Evolutionary conservation across 1,140 invertebrate species (phyloP), one percentile per base, ranked within the genome.

Genomic region (Drosophila lacteicornis): DNA sequence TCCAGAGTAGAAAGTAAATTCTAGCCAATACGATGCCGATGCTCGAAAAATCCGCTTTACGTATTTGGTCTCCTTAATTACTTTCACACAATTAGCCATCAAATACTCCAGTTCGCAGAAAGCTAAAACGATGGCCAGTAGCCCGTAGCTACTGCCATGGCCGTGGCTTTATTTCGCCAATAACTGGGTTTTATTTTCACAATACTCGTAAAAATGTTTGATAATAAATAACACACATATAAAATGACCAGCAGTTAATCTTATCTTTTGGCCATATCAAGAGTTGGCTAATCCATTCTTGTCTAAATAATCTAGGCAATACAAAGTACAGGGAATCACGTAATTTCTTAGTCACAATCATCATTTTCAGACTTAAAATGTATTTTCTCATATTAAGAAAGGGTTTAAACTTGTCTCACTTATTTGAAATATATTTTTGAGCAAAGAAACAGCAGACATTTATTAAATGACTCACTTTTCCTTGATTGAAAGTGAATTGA

Each of bases 1-100:
- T 85, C 85, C 85, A 90, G 81, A 75, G 81, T 91, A 90, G 85
- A 90, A 90, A 90, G 85, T 90, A 90, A 90, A 90, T 90, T 90
- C 85, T 88, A 63, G 63, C 33, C 45, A 15, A 49, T 57, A 49
- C 19, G 19, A 22, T 22, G 27, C 17, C 46, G 60, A 33, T 25
- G 38, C 17, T 40, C 59, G 60, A 78, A 80, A 80, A 84, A 68
- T 87, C 84, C 84, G 84, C 77, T 75, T 79, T 58, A 58, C 84
- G 56, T 70, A 75, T 88, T 88, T 80, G 80, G 80, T 58, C 58
- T 50, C 58, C 65, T 27, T 55, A 51, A 49, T 73, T 78, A 87
- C 84, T 87, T 87, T 87, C 85, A 71, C 84, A 78, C 66, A 84
- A 79, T 76, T 77, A 70, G 59, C 57, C 56, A 30, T 33, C 42